Base-by-base conservation (phyloP, 2,113 vertebrate species). In the Megaceryle torquata region DNA sequence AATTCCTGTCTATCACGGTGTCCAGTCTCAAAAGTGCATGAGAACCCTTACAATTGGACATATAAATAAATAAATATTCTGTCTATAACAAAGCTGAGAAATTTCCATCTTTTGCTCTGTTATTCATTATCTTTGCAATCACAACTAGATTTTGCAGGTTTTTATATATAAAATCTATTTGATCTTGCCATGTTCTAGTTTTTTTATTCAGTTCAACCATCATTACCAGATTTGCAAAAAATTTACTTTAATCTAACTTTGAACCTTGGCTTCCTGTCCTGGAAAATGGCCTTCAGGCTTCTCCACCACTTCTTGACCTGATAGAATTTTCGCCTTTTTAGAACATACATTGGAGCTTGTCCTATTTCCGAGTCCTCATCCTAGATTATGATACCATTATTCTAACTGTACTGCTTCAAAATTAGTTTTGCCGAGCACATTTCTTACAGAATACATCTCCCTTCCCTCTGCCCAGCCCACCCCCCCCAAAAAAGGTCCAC, bases 391-490 rank as follows among this genome's bases (percentile, higher is more conserved):
- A 46, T 11, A 8, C 5, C 26, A 19, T 78, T 57, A 26, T 79
- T 91, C 12, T 4, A 85, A 15, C 3, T 53, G 5, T 28, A 61
- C 13, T 70, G 13, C 35, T 86, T 28, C 28, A 68, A 75, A 75
- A 71, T 13, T 2, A 82, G 3, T 37, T 79, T 71, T 82, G 25
- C 9, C 4, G 6, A 71, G 4, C 14, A 53, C 3, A 13, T 48
- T 65, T 85, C 24, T 78, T 54, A 70, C 9, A 87, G 28, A 78
- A 44, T 4, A 21, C 63, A 2, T 39, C 2, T n/a, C 5, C 13
- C 14, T 67, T 72, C 1, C 5, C 4, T 4, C 7, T 8, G 2
- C 5, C 4, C 3, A 28, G 5, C 24, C 15, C 60, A n/a, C 33
- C 21, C 31, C 60, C 7, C 2, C 5, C 3, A 3, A 5, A 64